A percentile compares a stretch with the other conserved stretches of the same genome.
Evolutionary conservation across 2,888 invertebrate species (phyloP).

Genomic region (Tetranychus piercei): DNA sequence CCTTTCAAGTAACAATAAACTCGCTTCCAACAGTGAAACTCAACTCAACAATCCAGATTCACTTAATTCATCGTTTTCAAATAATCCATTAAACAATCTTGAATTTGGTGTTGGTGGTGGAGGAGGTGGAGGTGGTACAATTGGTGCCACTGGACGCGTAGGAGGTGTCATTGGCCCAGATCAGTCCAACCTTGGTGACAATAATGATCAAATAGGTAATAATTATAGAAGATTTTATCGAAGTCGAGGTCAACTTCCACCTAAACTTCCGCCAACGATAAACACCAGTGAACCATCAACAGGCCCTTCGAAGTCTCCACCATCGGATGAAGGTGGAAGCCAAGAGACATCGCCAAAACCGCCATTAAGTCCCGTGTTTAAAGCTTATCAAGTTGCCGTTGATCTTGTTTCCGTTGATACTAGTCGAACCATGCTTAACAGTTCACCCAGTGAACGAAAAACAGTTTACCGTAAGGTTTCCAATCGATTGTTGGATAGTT

Average conservation of each 20-base stretch:
- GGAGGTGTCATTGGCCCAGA: background rate
- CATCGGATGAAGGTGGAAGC: background rate
- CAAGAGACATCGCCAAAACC: slow-evolving; percentile 16
- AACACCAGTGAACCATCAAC: background rate
- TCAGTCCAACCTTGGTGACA: background rate
- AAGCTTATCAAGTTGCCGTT: slow-evolving; percentile 11
- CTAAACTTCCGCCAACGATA: slow-evolving; percentile 4
- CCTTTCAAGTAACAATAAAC: background rate
- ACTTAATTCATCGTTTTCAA: background rate
- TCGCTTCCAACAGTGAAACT: background rate
- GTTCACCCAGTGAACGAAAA: slow-evolving; percentile 2
- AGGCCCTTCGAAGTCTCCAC: background rate
- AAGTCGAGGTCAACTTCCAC: slow-evolving; percentile 6
- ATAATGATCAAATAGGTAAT: background rate
- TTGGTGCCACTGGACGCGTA: background rate
- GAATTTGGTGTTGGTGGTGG: background rate
- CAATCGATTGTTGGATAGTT: slow-evolving; percentile 17
- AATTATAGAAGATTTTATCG: slow-evolving; percentile 8
- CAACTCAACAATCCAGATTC: background rate
- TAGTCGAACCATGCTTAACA: background rate
- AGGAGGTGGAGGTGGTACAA: background rate
- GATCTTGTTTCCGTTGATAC: slow-evolving; percentile 7
- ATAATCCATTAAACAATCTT: background rate
- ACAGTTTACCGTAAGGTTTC: slow-evolving; percentile 15
- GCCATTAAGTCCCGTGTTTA: slow-evolving; percentile 16